Percentiles rank a stretch among this genome's conserved stretches.
Conservation (phyloP, 2,797 vertebrate genomes). For the Echiichthys vipera region DNA sequence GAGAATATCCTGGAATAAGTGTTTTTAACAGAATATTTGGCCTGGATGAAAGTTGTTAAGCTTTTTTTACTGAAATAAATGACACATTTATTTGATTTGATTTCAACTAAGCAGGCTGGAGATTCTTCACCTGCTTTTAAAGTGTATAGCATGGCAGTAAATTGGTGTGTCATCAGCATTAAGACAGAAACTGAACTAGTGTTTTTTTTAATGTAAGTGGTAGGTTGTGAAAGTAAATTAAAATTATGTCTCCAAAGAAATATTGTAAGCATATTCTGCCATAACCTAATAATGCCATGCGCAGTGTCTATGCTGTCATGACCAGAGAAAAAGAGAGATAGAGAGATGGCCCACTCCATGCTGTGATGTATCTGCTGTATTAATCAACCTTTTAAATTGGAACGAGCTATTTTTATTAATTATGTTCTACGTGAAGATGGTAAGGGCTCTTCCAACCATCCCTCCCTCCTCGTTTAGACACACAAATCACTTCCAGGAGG, state of each 20-base stretch:
- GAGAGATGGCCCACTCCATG: constrained; percentile 52
- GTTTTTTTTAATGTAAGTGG: constrained; percentile 3
- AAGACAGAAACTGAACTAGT: background rate
- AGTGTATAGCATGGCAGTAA: background rate
- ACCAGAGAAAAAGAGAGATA: constrained; percentile 29
- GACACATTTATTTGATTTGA: too few relatives aligned
- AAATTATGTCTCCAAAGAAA: constrained; percentile 23
- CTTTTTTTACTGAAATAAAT: background rate
- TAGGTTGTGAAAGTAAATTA: constrained; percentile 11
- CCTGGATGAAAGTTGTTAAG: background rate
- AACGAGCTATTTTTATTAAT: constrained; percentile 81
- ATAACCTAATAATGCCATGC: constrained; percentile 39
- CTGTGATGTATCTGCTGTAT: constrained; percentile 74
- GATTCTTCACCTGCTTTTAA: background rate
- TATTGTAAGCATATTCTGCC: constrained; percentile 31
- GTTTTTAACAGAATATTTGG: background rate
- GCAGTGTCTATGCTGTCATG: constrained; percentile 24
- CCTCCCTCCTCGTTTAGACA: constrained; percentile 56
- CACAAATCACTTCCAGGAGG: constrained; percentile 41
- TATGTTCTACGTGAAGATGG: constrained; percentile 68
- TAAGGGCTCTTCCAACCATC: constrained; percentile 60
- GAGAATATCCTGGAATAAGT: background rate
- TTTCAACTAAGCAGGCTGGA: too few relatives aligned
- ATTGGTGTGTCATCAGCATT: constrained; percentile 10
- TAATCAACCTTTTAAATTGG: constrained; percentile 81